Conservation (phyloP, 2,888 invertebrate species). For the Volucella inflata region DNA sequence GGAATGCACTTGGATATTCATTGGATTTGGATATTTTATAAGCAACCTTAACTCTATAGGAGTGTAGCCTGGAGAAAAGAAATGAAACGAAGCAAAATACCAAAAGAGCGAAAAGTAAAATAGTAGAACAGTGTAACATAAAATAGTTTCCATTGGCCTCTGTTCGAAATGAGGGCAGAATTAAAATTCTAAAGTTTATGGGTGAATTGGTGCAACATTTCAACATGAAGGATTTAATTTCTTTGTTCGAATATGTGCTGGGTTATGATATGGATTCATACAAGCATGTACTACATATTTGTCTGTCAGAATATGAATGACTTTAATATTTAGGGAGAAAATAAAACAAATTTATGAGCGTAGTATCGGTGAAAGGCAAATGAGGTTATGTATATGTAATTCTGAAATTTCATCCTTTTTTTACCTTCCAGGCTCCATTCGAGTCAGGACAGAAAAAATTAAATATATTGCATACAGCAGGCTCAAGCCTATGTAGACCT, state of each 20-base stretch:
- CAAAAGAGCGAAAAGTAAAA: not conserved
- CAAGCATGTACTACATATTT: too few relatives aligned
- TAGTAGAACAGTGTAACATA: conserved; percentile 5
- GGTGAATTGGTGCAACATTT: conserved; percentile 56
- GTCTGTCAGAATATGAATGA: conserved; percentile 13
- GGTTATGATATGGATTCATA: too few relatives aligned
- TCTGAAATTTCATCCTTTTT: too few relatives aligned
- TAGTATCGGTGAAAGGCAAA: conserved; percentile 4
- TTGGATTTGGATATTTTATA: conserved; percentile 74
- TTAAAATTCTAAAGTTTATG: conserved; percentile 60
- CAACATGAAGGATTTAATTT: not conserved
- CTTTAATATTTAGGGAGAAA: conserved; percentile 56
- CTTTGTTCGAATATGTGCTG: too few relatives aligned
- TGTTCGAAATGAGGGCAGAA: conserved; percentile 22
- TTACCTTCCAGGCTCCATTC: too few relatives aligned
- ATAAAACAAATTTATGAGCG: conserved; percentile 52
- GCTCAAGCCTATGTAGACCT: too few relatives aligned
- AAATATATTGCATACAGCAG: too few relatives aligned
- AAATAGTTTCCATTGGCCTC: conserved; percentile 2
- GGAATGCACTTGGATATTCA: conserved; percentile 73
- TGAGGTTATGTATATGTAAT: too few relatives aligned
- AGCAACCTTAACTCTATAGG: conserved; percentile 60
- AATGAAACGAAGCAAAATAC: conserved; percentile 4
- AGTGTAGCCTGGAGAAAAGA: not conserved
- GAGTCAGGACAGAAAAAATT: too few relatives aligned